Evolutionary conservation across 2,797 vertebrate species (phyloP).

Genomic region (Oreortyx pictus): DNA sequence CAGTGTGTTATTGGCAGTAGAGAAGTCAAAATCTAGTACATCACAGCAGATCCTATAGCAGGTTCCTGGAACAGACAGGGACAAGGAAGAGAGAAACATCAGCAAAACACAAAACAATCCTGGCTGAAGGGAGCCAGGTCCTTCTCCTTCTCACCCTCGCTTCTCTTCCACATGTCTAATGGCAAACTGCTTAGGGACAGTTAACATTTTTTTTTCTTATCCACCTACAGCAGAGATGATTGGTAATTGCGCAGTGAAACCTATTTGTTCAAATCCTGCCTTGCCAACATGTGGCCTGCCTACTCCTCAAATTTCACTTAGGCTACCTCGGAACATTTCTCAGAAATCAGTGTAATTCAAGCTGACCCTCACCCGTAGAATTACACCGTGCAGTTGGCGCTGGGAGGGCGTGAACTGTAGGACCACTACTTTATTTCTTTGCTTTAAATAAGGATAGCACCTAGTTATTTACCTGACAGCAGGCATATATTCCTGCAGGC

Average conservation of each 20-base stretch:
- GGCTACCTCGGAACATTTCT: background rate
- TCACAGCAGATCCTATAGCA: slow-evolving; percentile 84
- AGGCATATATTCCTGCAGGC: background rate
- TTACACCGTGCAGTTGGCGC: background rate
- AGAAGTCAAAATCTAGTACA: slow-evolving; percentile 81
- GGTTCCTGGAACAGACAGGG: slow-evolving; percentile 78
- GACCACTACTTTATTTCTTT: background rate
- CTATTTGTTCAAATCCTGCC: background rate
- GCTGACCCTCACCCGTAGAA: background rate
- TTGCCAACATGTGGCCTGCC: background rate
- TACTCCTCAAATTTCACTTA: background rate
- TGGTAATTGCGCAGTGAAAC: background rate
- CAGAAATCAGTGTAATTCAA: background rate
- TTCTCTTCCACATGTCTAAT: background rate
- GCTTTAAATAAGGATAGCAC: background rate
- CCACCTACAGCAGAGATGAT: background rate
- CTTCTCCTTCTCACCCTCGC: background rate
- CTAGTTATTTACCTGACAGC: background rate
- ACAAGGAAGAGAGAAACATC: background rate
- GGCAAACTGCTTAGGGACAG: background rate
- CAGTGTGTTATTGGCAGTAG: slow-evolving; percentile 89
- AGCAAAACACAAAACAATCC: background rate
- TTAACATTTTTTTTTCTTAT: background rate
- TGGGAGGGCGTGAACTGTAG: background rate
- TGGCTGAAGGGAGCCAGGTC: background rate